These are phyloP conservation scores for Mesocricetus auratus DNA, from an alignment of 2,113 vertebrate species.

Conservation along the genomic window DNA sequence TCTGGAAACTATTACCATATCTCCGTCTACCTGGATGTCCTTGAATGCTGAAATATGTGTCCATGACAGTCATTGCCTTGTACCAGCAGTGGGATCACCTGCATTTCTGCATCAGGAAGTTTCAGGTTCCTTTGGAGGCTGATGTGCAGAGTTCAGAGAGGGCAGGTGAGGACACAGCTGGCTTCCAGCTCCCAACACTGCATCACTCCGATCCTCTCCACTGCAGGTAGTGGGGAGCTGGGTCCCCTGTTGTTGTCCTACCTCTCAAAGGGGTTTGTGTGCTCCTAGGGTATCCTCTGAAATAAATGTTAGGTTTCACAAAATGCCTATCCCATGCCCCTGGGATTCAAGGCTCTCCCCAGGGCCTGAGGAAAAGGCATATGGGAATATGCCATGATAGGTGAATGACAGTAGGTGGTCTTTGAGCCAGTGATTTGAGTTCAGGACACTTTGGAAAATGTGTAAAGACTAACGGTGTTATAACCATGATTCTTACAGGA, in stretches of 20 bases:
- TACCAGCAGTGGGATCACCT: constrained; percentile 13
- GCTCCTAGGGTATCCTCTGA: background rate
- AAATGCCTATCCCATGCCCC: background rate
- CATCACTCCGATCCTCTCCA: background rate
- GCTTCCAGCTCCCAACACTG: background rate
- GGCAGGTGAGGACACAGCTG: constrained; percentile 23
- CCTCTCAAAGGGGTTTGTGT: background rate
- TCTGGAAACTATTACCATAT: constrained; percentile 58
- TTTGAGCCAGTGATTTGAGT: background rate
- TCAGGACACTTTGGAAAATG: background rate
- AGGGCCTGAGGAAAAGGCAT: background rate
- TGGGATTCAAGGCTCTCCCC: background rate
- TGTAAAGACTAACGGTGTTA: background rate
- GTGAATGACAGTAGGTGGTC: too few species aligned
- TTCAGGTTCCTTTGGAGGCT: constrained; percentile 40
- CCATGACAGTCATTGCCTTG: background rate
- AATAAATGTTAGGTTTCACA: constrained; percentile 16
- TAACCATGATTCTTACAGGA: background rate
- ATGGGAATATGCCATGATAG: accelerated
- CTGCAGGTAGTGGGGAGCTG: background rate
- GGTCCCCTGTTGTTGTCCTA: background rate
- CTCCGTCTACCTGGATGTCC: constrained; percentile 44
- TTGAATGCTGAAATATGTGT: background rate
- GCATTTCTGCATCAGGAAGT: constrained; percentile 22
- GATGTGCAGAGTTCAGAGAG: background rate